Conservation (phyloP, 2,888 invertebrate genomes). For the Rhodophaea formosa region DNA sequence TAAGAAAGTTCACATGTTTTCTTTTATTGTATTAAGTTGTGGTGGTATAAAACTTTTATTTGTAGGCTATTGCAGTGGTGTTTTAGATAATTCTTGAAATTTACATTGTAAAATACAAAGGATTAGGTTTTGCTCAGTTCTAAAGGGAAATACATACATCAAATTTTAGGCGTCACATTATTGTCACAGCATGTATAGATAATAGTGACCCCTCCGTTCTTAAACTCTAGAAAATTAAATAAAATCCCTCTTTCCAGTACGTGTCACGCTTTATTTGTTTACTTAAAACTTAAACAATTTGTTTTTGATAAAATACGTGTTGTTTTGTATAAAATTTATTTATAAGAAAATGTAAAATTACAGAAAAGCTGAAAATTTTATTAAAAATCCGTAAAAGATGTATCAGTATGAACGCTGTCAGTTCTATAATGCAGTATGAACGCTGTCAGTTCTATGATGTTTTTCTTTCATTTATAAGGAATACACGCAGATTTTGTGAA, state of each 20-base stretch:
- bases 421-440: neutral
- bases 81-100: conserved; percentile 58
- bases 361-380: neutral
- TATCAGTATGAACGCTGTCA: neutral
- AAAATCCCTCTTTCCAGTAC: too few relatives aligned
- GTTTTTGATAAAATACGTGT: neutral
- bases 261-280: too few relatives aligned
- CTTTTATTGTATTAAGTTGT: conserved; percentile 39
- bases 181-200: neutral
- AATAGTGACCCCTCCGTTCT: neutral
- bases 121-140: conserved; percentile 53
- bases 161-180: neutral
- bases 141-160: conserved; percentile 35
- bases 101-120: conserved; percentile 65
- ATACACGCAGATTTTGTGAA: conserved; percentile 13
- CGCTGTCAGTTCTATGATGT: neutral
- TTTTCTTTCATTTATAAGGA: conserved; percentile 16
- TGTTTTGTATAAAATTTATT: neutral
- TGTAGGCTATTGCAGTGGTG: conserved; percentile 60
- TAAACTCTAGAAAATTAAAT: neutral
- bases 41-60: conserved; percentile 49
- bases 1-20: conserved; percentile 18
- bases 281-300: neutral
- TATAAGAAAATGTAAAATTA: neutral
- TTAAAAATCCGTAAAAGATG: neutral